phyloP scores from a whole-genome alignment of 2,113 vertebrate genomes.

The Micromys minutus region DNA sequence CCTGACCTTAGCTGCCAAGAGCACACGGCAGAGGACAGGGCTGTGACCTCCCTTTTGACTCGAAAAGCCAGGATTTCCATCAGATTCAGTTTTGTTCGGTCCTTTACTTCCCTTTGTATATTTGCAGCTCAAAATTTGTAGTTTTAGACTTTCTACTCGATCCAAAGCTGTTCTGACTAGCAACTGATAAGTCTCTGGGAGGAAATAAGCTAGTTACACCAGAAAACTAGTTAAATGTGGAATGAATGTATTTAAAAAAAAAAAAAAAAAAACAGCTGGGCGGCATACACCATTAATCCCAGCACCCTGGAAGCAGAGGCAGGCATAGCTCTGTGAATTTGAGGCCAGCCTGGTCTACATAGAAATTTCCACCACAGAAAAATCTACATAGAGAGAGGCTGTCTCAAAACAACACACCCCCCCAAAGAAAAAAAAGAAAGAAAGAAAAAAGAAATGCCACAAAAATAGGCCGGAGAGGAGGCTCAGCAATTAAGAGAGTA shows the following conservation, averaged over 20 bases:
- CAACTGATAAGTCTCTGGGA: constrained; percentile 4
- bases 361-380: background rate
- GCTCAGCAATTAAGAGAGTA: background rate
- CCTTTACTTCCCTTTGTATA: background rate
- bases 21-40: background rate
- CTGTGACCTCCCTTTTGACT: background rate
- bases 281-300: background rate
- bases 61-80: background rate
- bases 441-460: no score
- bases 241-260: background rate
- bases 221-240: background rate
- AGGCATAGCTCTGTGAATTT: background rate
- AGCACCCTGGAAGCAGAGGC: background rate
- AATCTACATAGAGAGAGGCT: background rate
- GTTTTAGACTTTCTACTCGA: constrained; percentile 12
- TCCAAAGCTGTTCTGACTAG: background rate
- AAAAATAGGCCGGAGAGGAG: background rate
- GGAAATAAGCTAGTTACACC: background rate
- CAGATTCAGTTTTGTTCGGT: background rate
- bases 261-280: background rate
- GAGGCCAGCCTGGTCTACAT: background rate
- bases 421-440: background rate
- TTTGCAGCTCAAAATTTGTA: background rate
- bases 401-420: background rate
- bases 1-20: background rate